Percentiles rank a stretch among this genome's conserved stretches.
These are phyloP conservation scores for Siphonodentalium dalli DNA, from an alignment of 2,888 invertebrate species.

Conservation along the genomic window DNA sequence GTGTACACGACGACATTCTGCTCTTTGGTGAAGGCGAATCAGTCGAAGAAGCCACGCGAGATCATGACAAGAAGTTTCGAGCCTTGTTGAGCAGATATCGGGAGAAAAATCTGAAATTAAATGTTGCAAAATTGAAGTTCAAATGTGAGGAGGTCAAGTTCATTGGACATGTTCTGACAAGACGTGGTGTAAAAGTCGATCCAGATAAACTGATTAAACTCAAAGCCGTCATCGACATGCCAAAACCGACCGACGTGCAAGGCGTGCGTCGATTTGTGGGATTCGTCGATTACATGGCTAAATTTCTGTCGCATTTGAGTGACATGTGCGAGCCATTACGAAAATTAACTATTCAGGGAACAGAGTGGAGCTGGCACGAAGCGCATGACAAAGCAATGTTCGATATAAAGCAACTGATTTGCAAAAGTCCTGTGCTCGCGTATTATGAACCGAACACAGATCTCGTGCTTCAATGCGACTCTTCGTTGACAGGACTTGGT, in stretches of 20 bases:
- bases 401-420: slow-evolving; percentile 16
- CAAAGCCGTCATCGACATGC: slow-evolving; percentile 16
- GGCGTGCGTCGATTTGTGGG: slow-evolving; percentile 14
- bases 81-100: not conserved
- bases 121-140: not conserved
- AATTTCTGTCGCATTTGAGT: slow-evolving; percentile 22
- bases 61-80: slow-evolving; percentile 2
- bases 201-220: slow-evolving; percentile 16
- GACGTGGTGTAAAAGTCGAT: slow-evolving; percentile 17
- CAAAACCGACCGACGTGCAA: slow-evolving; percentile 13
- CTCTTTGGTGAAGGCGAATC: not conserved
- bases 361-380: slow-evolving; percentile 8
- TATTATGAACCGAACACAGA: slow-evolving; percentile 16
- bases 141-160: not conserved
- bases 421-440: slow-evolving; percentile 15
- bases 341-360: slow-evolving; percentile 8
- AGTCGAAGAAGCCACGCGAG: not conserved
- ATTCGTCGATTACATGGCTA: slow-evolving; percentile 25
- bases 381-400: slow-evolving; percentile 19
- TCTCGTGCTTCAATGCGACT: slow-evolving; percentile 23
- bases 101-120: slow-evolving; percentile 4
- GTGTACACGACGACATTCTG: slow-evolving; percentile 1
- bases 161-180: slow-evolving; percentile 3
- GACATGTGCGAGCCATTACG: slow-evolving; percentile 14
- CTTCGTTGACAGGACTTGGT: slow-evolving; percentile 18